Percentiles rank a stretch among this genome's conserved stretches.
These are phyloP conservation scores for Oscarella lobularis DNA, from an alignment of 37 sponge, comb jelly and placozoan genomes.

Conservation along the genomic window DNA sequence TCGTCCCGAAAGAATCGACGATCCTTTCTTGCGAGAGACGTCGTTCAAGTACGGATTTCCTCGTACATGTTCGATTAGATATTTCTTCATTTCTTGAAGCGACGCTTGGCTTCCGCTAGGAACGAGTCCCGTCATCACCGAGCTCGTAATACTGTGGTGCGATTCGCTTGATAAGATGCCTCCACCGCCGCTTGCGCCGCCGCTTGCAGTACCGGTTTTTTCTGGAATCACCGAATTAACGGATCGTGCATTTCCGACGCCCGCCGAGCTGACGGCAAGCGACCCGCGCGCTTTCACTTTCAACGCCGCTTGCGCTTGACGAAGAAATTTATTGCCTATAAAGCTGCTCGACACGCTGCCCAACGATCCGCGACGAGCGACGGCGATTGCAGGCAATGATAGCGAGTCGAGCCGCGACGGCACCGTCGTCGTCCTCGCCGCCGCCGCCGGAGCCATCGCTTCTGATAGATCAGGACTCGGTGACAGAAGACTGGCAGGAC, in stretches of 20 bases:
- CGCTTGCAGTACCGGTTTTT: neutral
- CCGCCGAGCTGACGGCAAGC: neutral
- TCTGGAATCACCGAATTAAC: no score
- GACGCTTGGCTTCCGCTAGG: neutral
- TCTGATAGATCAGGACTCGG: neutral
- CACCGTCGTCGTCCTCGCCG: no score
- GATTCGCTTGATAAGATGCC: no score
- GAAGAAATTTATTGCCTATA: neutral
- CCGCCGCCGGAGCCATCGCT: neutral
- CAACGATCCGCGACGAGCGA: neutral
- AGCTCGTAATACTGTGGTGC: neutral
- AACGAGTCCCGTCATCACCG: neutral
- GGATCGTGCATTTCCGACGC: neutral
- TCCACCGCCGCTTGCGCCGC: no score
- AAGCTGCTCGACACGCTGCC: neutral
- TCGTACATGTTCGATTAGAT: no score
- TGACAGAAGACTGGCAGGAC: neutral
- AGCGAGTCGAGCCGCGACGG: neutral
- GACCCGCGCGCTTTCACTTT: neutral
- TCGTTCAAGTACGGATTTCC: neutral
- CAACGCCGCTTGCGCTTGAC: no score
- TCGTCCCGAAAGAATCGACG: neutral
- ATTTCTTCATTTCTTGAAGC: no score
- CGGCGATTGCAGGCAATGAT: neutral
- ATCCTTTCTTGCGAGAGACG: neutral